Conservation (phyloP, 2,113 vertebrate species). For the Potamarius usumacintae region DNA sequence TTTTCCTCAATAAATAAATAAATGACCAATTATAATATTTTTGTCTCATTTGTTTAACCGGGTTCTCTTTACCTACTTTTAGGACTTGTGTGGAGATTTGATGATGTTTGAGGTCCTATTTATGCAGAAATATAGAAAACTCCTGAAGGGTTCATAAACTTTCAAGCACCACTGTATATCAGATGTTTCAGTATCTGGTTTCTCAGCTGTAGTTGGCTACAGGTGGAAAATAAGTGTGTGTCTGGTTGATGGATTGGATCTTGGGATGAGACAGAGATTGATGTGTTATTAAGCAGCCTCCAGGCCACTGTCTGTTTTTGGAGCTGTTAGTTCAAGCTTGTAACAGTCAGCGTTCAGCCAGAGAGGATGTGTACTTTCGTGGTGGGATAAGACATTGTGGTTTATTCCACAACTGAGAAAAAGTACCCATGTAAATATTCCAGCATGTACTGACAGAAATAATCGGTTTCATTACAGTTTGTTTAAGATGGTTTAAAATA, state of each 20-base stretch:
- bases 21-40: no score
- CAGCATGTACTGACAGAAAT: constrained; percentile 1
- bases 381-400: background rate
- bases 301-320: constrained; percentile 22
- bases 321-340: constrained; percentile 41
- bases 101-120: no score
- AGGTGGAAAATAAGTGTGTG: constrained; percentile 13
- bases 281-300: constrained; percentile 50
- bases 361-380: background rate
- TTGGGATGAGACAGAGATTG: constrained; percentile 28
- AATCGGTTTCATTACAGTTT: constrained; percentile 43
- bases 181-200: background rate
- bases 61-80: no score
- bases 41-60: no score
- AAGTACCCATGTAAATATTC: constrained; percentile 42
- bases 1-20: no score
- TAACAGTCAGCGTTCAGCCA: constrained; percentile 16
- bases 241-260: constrained; percentile 29
- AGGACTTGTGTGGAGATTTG: no score
- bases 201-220: background rate
- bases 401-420: constrained; percentile 31
- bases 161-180: background rate
- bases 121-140: no score
- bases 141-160: no score
- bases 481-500: constrained; percentile 8